Evolutionary conservation across 2,888 invertebrate species (phyloP).

Genomic region (Dynastes tityus): DNA sequence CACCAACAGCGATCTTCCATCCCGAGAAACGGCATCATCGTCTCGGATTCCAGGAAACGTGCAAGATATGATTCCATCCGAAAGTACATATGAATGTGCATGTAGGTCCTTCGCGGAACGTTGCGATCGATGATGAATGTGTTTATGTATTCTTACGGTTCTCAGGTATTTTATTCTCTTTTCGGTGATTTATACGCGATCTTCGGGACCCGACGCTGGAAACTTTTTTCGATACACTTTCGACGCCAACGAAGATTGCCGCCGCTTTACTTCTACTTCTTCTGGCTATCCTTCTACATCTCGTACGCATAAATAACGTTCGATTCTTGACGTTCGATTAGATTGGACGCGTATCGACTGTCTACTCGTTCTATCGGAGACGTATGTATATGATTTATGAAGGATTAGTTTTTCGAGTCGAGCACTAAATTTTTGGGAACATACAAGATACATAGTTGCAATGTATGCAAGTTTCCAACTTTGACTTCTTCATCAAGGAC

Average conservation of each 20-base stretch:
- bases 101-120: not conserved
- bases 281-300: not conserved
- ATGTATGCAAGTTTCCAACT: no score
- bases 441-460: not conserved
- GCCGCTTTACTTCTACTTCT: no score
- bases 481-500: no score
- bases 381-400: slow-evolving; percentile 33
- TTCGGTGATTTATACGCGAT: slow-evolving; percentile 52
- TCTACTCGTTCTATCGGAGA: slow-evolving; percentile 20
- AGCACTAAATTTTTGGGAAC: not conserved
- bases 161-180: slow-evolving; percentile 53
- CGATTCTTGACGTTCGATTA: slow-evolving; percentile 40
- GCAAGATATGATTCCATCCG: not conserved
- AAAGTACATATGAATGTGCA: not conserved
- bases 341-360: slow-evolving; percentile 33
- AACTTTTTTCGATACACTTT: slow-evolving; percentile 48
- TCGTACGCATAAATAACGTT: slow-evolving; percentile 46
- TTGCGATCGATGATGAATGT: slow-evolving; percentile 56
- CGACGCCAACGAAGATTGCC: not conserved
- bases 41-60: slow-evolving; percentile 4
- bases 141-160: slow-evolving; percentile 54
- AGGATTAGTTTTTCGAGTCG: not conserved
- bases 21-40: not conserved
- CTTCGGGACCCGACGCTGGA: slow-evolving; percentile 51
- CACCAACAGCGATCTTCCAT: no score